These are phyloP conservation scores for Drosophila watanabei DNA, from an alignment of 1,140 invertebrate species.

Conservation along the genomic window DNA sequence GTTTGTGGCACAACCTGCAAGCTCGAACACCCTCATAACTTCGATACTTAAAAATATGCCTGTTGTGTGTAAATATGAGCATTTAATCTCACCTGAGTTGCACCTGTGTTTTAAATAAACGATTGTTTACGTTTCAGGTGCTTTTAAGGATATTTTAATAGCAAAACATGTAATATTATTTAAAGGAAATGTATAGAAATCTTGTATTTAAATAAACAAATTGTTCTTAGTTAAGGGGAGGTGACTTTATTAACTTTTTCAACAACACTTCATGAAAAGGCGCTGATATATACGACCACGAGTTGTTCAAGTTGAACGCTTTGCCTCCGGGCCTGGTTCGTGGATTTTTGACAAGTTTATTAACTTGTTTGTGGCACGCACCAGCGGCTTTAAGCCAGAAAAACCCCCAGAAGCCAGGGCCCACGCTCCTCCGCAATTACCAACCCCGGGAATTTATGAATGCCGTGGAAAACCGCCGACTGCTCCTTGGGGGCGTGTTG, in stretches of 20 bases:
- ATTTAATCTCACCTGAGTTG: not conserved
- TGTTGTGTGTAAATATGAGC: conserved; percentile 17
- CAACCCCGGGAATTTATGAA: conserved; percentile 63
- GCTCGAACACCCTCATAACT: conserved; percentile 28
- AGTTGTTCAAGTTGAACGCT: not conserved
- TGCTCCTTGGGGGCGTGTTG: conserved; percentile 41
- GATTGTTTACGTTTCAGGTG: not conserved
- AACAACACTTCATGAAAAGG: not conserved
- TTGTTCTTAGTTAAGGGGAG: not conserved
- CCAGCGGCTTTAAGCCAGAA: conserved; percentile 35
- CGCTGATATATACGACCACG: not conserved
- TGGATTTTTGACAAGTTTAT: conserved; percentile 76
- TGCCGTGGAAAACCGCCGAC: conserved; percentile 38
- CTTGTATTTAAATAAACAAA: not conserved
- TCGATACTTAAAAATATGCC: conserved; percentile 4
- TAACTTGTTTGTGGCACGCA: conserved; percentile 58
- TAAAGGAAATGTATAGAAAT: no score
- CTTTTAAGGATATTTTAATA: not conserved
- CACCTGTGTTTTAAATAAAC: not conserved
- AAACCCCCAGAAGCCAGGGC: not conserved
- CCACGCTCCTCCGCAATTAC: conserved; percentile 13
- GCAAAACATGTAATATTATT: not conserved
- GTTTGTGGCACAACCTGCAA: conserved; percentile 5
- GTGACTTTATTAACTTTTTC: not conserved
- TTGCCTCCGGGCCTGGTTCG: conserved; percentile 7